These are phyloP conservation scores for Melikaiella ostensackeni DNA, from an alignment of 2,888 invertebrate species.

Conservation along the genomic window DNA sequence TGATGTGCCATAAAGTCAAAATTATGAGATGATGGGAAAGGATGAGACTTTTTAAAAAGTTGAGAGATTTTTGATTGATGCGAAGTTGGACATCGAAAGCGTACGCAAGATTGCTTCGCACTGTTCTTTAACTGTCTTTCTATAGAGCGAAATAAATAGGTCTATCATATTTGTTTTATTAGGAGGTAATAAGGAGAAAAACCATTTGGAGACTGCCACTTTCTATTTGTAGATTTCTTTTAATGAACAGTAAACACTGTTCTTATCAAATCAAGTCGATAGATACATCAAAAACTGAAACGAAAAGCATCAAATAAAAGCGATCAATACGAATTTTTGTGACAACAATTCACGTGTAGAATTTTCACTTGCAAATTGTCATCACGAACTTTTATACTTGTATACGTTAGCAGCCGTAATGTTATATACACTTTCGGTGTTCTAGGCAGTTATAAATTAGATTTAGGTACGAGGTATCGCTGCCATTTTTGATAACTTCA, in stretches of 20 bases:
- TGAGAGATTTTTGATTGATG: constrained; percentile 13
- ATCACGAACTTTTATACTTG: constrained; percentile 30
- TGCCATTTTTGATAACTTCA: constrained; percentile 25
- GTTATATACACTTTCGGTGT: constrained; percentile 32
- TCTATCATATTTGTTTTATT: constrained; percentile 13
- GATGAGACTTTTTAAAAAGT: background rate
- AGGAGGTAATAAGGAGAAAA: constrained; percentile 12
- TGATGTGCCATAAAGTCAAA: constrained; percentile 39
- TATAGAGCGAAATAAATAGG: constrained; percentile 8
- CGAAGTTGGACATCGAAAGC: constrained; percentile 20
- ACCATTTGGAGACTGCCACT: constrained; percentile 35
- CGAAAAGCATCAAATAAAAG: background rate
- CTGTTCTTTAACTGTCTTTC: constrained; percentile 7
- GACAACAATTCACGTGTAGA: background rate
- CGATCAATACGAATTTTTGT: constrained; percentile 14
- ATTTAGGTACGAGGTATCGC: constrained; percentile 22
- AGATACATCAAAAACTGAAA: constrained; percentile 18
- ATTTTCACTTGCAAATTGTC: constrained; percentile 18
- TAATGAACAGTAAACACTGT: constrained; percentile 6
- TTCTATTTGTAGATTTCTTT: constrained; percentile 17
- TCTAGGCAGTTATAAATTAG: constrained; percentile 30
- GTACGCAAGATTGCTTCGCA: constrained; percentile 25
- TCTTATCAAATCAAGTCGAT: constrained; percentile 7
- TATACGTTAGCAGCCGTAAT: constrained; percentile 32
- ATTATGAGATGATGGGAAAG: constrained; percentile 22